phyloP scores from a whole-genome alignment of 2,888 invertebrate genomes.

The Pseudanteris insignis region DNA sequence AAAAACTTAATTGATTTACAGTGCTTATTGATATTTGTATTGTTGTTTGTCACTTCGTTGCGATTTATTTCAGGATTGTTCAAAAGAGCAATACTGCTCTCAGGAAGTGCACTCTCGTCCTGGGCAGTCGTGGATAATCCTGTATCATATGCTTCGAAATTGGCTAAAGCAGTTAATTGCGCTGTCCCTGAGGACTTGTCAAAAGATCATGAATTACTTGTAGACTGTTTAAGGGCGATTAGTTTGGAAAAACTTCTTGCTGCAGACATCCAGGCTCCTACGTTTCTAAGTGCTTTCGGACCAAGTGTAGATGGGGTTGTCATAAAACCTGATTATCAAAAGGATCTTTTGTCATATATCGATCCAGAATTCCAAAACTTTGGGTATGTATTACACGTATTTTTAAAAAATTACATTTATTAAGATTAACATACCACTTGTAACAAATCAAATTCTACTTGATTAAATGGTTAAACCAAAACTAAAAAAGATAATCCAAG shows the following conservation, averaged over 20 bases:
- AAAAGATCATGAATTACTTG: slow-evolving; percentile 84
- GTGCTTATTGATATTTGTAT: neutral
- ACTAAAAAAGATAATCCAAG: no score
- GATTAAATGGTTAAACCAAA: no score
- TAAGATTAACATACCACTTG: neutral
- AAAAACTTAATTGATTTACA: no score
- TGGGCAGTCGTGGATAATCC: slow-evolving; percentile 92
- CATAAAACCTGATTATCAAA: slow-evolving; percentile 86
- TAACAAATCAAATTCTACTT: no score
- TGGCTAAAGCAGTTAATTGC: slow-evolving; percentile 85
- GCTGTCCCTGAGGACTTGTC: slow-evolving; percentile 82
- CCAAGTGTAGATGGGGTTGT: slow-evolving; percentile 95
- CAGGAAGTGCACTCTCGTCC: slow-evolving; percentile 87
- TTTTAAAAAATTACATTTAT: neutral
- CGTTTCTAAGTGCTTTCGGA: slow-evolving; percentile 87
- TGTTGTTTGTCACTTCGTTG: no score
- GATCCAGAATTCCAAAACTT: slow-evolving; percentile 65
- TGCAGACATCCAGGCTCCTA: slow-evolving; percentile 81
- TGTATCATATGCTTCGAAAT: slow-evolving; percentile 80
- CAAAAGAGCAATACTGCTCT: slow-evolving; percentile 85
- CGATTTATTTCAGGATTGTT: slow-evolving; percentile 75
- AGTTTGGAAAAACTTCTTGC: slow-evolving; percentile 78
- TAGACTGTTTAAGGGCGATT: slow-evolving; percentile 83
- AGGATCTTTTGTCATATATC: slow-evolving; percentile 79
- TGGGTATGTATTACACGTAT: slow-evolving; percentile 51